A percentile compares a stretch with the other conserved stretches of the same genome.
These are phyloP conservation scores for Semnopithecus entellus DNA, from an alignment of 2,113 vertebrate genomes.

Conservation along the genomic window DNA sequence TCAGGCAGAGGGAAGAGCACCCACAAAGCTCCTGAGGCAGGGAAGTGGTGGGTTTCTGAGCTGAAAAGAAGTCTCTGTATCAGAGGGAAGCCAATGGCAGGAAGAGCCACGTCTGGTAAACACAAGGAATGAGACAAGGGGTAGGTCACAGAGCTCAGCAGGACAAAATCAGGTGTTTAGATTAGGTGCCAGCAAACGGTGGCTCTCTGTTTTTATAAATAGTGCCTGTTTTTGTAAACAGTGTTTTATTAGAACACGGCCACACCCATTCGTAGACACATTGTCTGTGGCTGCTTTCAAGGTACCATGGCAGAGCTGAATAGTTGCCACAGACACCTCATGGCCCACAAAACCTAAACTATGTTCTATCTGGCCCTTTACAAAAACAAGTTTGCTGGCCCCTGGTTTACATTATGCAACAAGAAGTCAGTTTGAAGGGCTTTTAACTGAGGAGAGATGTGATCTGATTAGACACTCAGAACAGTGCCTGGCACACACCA, in stretches of 20 bases:
- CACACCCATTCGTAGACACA: no score
- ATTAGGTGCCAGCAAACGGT: background rate
- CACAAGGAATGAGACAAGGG: background rate
- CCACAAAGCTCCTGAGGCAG: background rate
- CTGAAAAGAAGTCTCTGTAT: background rate
- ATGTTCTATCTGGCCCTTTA: background rate
- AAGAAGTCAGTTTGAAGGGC: background rate
- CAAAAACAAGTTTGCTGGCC: background rate
- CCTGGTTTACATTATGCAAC: background rate
- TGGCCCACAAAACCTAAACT: background rate
- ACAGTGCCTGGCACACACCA: background rate
- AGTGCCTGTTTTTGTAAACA: background rate
- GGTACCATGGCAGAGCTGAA: background rate
- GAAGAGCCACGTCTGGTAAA: rapidly evolving
- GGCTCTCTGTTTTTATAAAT: background rate
- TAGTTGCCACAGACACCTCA: background rate
- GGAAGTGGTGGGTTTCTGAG: background rate
- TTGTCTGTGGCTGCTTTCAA: background rate
- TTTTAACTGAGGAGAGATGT: background rate
- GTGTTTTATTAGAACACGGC: background rate
- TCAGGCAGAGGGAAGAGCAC: background rate
- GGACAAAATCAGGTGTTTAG: background rate
- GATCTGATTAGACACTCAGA: constrained; percentile 1
- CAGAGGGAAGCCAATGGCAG: background rate
- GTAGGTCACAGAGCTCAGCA: background rate